Base-by-base conservation (phyloP, 2,888 invertebrate species). In the Diaphora mendica region DNA sequence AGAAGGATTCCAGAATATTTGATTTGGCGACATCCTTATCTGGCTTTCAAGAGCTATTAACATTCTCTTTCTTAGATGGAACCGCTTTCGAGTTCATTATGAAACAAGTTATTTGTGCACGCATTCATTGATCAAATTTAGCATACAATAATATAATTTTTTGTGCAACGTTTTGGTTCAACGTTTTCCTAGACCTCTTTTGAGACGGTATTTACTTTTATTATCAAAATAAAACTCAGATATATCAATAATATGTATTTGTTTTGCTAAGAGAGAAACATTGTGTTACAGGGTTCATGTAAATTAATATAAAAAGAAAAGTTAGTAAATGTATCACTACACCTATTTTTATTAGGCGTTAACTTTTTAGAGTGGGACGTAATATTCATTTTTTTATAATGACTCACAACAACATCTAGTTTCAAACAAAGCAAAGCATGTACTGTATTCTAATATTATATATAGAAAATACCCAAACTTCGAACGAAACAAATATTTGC, bases 1-100 rank as follows among this genome's bases (percentile, higher is more conserved):
- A 91, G 90, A 90, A 89, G 91, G 91, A 91, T 92, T 89, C 90
- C 90, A 86, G 93, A 94, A 93, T 93, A 94, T 94, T 94, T 93
- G 93, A 94, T 94, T 91, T 93, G 91, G 90, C 88, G 85, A 87
- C 89, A 88, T 91, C 91, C 90, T 92, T 92, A 92, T 92, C 89
- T 90, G 92, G 91, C 89, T 92, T 90, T 90, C 88, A 90, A 89
- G 85, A 87, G 87, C 91, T 91, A 92, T 93, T 92, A 92, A 91
- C 89, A 90, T 91, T 91, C 89, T 76, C 79, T 84, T 84, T 80
- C 68, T 88, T 84, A 86, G 86, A 86, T 85, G 82, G 82, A 85
- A 84, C 83, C 88, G 86, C 87, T 89, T 83, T 87, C 88, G 88
- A 89, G 87, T 85, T 89, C 90, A 88, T 84, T 84, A 85, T 88